Evolutionary conservation across 1,140 invertebrate genomes (phyloP), one percentile per base, ranked within the genome.

Genomic region (Andrena cerasifolii): DNA sequence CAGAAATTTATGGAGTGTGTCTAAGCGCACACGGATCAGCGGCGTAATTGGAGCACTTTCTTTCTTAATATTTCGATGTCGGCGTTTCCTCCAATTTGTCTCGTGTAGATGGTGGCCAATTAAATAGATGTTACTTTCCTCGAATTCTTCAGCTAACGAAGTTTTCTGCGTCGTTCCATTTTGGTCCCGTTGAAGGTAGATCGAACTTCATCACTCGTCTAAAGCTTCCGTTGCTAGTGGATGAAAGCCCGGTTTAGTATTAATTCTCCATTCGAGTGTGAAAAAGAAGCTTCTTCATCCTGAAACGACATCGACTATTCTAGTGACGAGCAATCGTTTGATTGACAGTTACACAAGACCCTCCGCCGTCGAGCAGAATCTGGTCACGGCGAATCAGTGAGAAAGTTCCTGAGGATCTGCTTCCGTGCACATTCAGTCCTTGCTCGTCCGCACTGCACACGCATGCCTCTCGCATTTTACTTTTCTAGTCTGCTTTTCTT

Each of bases 341-440:
- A 62, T 54, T 70, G 51, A n/a, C 26, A 24, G 36, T 67, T 58
- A 66, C 47, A 54, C n/a, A 26, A 12, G 31, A 33, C 21, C 14
- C 21, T 28, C 53, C n/a, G 65, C 31, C 56, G 73, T 80, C 78
- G 62, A 67, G 58, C 18, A 12, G 58, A 65, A 14, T 56, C n/a
- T 7, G 33, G 36, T 33, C 49, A 12, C 12, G 21, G 24, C 54
- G 56, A 79, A 72, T 82, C 67, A 24, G 74, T 91, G 90, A 88
- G 91, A 92, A 92, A 92, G 90, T 92, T 86, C 47, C 85, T 62
- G 7, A 87, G 88, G 91, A 90, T 92, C 87, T 92, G 92, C 86
- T 93, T 85, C 85, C 87, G 65, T 92, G 91, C 89, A 90, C 91
- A 93, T 93, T 80, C 87, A 93, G 92, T 90, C 65, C 91, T 90